Conservation (phyloP, 2,797 vertebrate species). For the Scyliorhinus canicula region DNA sequence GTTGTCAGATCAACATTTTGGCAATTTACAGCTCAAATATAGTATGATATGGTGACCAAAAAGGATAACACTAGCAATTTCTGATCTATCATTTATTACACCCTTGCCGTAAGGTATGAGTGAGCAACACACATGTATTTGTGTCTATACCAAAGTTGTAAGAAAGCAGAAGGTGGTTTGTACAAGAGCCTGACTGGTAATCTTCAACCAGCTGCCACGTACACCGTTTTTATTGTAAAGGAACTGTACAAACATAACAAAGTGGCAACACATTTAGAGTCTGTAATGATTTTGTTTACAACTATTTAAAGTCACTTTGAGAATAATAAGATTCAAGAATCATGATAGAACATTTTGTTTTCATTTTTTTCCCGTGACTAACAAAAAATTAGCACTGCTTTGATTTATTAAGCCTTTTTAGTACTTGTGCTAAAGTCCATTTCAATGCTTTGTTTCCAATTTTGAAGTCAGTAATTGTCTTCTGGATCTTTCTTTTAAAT, state of each 20-base stretch:
- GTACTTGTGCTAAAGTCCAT: background rate
- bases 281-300: background rate
- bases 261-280: background rate
- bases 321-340: background rate
- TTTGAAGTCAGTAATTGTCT: background rate
- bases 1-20: background rate
- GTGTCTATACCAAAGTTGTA: background rate
- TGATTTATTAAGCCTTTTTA: background rate
- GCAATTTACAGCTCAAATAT: background rate
- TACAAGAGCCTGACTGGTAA: background rate
- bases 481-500: background rate
- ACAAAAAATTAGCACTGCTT: background rate
- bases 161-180: background rate
- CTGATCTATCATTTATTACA: background rate
- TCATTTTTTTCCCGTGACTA: background rate
- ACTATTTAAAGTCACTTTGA: background rate
- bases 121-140: background rate
- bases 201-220: background rate
- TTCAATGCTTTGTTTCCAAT: background rate
- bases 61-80: background rate
- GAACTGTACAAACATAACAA: background rate
- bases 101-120: background rate
- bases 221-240: background rate
- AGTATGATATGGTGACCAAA: background rate
- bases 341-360: background rate